Evolutionary conservation across 2,797 vertebrate species (phyloP).

Genomic region (Anguilla obscura): DNA sequence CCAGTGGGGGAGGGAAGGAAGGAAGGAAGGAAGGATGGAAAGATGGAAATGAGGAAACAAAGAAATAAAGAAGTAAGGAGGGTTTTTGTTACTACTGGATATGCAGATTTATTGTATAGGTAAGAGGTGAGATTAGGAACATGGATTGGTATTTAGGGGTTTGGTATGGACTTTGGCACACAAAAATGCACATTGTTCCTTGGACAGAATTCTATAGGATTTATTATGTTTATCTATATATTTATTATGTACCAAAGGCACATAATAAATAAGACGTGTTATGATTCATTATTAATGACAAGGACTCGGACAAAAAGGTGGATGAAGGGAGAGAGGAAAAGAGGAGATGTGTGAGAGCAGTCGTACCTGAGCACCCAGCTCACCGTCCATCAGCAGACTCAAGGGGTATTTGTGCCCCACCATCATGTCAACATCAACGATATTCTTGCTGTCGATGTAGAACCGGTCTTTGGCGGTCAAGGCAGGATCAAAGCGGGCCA

Average conservation of each 20-base stretch:
- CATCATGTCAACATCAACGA: constrained; percentile 88
- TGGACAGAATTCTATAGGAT: neutral
- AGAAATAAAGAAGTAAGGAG: neutral
- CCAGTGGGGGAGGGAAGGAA: neutral
- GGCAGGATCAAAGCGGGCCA: constrained; percentile 79
- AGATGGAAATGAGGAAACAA: neutral
- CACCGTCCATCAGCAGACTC: constrained; percentile 74
- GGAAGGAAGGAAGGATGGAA: neutral
- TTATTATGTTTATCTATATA: no score
- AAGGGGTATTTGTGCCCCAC: constrained; percentile 77
- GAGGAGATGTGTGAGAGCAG: neutral
- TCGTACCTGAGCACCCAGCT: constrained; percentile 79
- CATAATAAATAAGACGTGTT: no score
- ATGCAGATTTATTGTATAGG: neutral
- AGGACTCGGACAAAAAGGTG: neutral
- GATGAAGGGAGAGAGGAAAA: neutral
- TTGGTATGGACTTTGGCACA: no score
- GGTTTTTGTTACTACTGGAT: neutral
- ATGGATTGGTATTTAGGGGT: neutral
- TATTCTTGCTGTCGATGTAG: constrained; percentile 72
- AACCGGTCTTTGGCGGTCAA: constrained; percentile 76
- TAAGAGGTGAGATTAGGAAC: neutral
- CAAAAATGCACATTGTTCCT: no score
- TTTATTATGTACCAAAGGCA: no score
- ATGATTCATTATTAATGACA: neutral